Base-by-base conservation (phyloP, 2,888 invertebrate genomes). In the Ennomos quercinarius region DNA sequence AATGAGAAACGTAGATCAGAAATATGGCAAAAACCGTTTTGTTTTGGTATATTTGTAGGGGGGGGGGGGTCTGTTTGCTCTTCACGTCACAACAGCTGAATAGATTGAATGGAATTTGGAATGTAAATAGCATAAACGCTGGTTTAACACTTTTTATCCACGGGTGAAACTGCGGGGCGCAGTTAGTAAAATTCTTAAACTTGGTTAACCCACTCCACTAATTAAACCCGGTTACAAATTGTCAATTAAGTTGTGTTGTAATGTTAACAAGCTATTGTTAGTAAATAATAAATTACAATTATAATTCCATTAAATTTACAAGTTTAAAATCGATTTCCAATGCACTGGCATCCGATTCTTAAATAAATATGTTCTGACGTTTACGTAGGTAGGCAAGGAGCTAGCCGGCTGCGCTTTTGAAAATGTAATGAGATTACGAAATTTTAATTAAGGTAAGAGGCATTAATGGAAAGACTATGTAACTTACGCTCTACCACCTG, bases 301-400 rank as follows among this genome's bases (percentile, higher is more conserved):
- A 46, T 35, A 45, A 52, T 52, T 44, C 44, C 11, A 52, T 52
- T 52, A 48, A 39, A 48, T 41, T 49, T 41, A 53, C 35, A 45
- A 45, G 35, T 10, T n/a, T 17, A 8, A 35, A 45, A 53, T 46
- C 53, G 53, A 53, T 53, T 45, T 53, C 45, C 45, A 13, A 1
- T n/a, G 9, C 9, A 2, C 11, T 46, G 13, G 35, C 47, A 36
- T 12, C 37, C 41, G 41, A 35, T 47, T 54, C 40, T 13, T 53
- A 2, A 17, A 17, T 39, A 12, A 13, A 35, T 50, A 50, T 50
- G 41, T 50, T 50, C 35, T 41, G 41, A 45, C 13, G 41, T 40
- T 46, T 12, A 9, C n/a, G n/a, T n/a, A 46, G 11, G 35, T 53
- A 40, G 36, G 36, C 43, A 2, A 37, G 10, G 51, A 51, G 43